A percentile compares a stretch with the other conserved stretches of the same genome.
Evolutionary conservation across 2,113 vertebrate genomes (phyloP).

Genomic region (Hiodon tergisus): DNA sequence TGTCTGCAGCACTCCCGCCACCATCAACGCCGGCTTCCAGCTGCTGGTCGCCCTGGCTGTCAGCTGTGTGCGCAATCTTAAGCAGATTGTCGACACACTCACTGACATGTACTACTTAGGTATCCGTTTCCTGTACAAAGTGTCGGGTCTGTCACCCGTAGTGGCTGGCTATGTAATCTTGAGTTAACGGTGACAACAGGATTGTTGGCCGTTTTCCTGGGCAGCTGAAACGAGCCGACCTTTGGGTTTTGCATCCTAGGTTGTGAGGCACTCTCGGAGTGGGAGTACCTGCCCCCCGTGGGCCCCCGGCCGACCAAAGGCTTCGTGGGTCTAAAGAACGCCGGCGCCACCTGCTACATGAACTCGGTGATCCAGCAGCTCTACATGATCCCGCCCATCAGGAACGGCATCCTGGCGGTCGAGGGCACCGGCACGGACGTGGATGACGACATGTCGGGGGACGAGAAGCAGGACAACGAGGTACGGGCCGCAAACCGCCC

Average conservation of each 20-base stretch:
- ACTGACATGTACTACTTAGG: constrained; percentile 99
- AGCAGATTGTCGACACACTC: constrained; percentile 93
- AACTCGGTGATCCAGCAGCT: constrained; percentile 99
- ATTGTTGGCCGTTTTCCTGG: neutral
- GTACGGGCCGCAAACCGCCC: constrained; percentile 53
- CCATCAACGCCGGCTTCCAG: constrained; percentile 95
- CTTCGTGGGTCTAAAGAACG: constrained; percentile 97
- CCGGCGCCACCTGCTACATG: constrained; percentile 98
- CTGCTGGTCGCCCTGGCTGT: constrained; percentile 92
- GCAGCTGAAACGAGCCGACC: neutral
- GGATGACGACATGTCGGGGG: constrained; percentile 98
- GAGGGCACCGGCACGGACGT: constrained; percentile 96
- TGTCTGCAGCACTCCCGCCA: constrained; percentile 91
- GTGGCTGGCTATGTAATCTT: no score
- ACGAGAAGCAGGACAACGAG: constrained; percentile 98
- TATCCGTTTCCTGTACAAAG: constrained; percentile 39
- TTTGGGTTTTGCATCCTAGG: constrained; percentile 53
- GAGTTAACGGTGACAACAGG: neutral
- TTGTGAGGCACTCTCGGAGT: constrained; percentile 93
- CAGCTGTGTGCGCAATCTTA: constrained; percentile 93
- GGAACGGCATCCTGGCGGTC: constrained; percentile 93
- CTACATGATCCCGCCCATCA: constrained; percentile 99
- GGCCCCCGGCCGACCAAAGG: constrained; percentile 94
- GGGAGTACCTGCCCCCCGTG: constrained; percentile 96
- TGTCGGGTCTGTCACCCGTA: no score